A percentile compares a stretch with the other conserved stretches of the same genome.
These are phyloP conservation scores for Zosterops japonicus DNA, from an alignment of 2,113 vertebrate genomes.

Conservation along the genomic window DNA sequence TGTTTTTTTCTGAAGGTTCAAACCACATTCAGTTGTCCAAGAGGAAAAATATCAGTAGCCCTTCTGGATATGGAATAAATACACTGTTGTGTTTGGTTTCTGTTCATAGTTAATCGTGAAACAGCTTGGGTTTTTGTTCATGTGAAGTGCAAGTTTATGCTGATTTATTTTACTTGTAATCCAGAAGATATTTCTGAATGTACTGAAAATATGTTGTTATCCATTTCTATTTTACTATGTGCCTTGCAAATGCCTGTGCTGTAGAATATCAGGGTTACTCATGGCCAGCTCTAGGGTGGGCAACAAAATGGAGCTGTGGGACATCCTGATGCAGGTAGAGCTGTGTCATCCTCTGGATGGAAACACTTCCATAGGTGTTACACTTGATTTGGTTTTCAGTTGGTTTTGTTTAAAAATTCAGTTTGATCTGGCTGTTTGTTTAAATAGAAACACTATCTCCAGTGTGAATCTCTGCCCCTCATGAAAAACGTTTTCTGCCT, in stretches of 20 bases:
- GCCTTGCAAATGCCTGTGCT: constrained; percentile 42
- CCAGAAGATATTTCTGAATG: constrained; percentile 62
- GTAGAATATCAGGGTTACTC: neutral
- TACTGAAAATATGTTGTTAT: constrained; percentile 29
- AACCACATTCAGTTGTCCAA: neutral
- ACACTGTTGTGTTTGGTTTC: neutral
- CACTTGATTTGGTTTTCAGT: neutral
- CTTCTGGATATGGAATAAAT: neutral
- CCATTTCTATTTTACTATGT: neutral
- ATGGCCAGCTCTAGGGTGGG: neutral
- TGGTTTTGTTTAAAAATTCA: neutral
- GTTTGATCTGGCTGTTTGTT: neutral
- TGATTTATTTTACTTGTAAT: constrained; percentile 7
- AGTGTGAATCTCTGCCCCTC: neutral
- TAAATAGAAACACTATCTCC: neutral
- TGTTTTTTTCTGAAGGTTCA: neutral
- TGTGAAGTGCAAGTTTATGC: neutral
- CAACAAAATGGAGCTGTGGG: neutral
- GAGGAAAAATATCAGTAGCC: neutral
- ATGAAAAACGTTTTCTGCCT: neutral
- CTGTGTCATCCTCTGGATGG: neutral
- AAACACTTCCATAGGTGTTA: neutral
- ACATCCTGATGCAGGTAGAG: neutral
- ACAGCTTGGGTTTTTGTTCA: neutral
- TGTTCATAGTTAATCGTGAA: neutral